Base-by-base conservation (phyloP, 1,140 invertebrate species). In the Conus betulinus region DNA sequence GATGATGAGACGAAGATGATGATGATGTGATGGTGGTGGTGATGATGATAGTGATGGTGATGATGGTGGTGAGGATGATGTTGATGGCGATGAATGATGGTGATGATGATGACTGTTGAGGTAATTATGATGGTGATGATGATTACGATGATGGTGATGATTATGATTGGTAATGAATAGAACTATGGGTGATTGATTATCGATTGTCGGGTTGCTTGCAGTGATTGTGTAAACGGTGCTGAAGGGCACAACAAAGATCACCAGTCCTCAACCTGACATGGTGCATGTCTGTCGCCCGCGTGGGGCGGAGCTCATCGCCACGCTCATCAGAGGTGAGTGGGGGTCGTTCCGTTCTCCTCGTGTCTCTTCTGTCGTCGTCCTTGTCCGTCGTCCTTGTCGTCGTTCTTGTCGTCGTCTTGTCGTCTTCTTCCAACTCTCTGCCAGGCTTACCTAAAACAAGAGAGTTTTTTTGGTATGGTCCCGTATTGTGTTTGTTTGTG, bases 261-360 rank as follows among this genome's bases (percentile, higher is more conserved):
- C 92, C 74, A 93, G 93, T n/a, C 52, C 87, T 95, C 5, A 94
- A 95, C 88, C 93, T 95, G 55, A 93, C 93, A 52, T 94, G 92
- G 2, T 95, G 95, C 90, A 92, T n/a, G 92, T 89, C 88, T 95
- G 84, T 90, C 93, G 1, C n/a, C 88, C 82, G 25, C 86, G 93
- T 79, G 94, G 94, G 5, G 93, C 94, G 0, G 94, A 95, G 39
- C 91, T 91, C 11, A 84, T 95, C 11, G 94, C 94, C 3, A 93
- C 93, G 53, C 90, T 95, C n/a, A 94, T 95, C 82, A 95, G n/a
- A 95, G 94, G 95, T 95, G 91, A 79, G 92, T 78, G n/a, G n/a
- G 10, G 27, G 84, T 23, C 82, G 85, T n/a, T 67, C 51, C 55
- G 15, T 85, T 83, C 27, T 20, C 25, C 60, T 27, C 39, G n/a